Base-by-base conservation (phyloP, 2,797 vertebrate genomes). In the Erpetoichthys calabaricus region DNA sequence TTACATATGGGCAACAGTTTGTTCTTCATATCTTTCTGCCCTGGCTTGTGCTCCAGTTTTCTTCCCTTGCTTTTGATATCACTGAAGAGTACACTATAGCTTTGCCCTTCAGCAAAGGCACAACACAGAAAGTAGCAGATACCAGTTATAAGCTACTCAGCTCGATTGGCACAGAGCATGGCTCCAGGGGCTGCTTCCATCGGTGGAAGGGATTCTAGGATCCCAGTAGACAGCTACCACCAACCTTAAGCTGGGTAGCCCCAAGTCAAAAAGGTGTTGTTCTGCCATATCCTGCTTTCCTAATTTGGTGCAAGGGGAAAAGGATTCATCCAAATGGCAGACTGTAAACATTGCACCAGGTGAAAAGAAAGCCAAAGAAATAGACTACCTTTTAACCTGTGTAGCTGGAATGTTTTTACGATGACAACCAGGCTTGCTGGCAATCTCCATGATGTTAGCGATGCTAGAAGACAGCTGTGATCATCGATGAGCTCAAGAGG, bases 81-180 rank as follows among this genome's bases (percentile, higher is more conserved):
- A 8, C 42, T 63, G 51, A 46, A 63, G 47, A 63, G 55, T 51
- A 45, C 25, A 45, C 59, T 64, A 53, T 56, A 61, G 52, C 44
- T 10, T 50, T 47, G 57, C 44, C 53, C 8, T 5, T 25, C 43
- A 45, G 42, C 42, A 7, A 4, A 45, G 8, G n/a, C 44, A 55
- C 55, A 57, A 60, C 47, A 44, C 1, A 8, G 51, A 55, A 56
- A 44, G 56, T 5, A 57, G 49, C 42, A 58, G 56, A 53, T 60
- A 63, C 42, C 0, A 42, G 56, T 63, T 45, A 25, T 65, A 60
- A 63, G 57, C 50, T 53, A 5, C 44, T 8, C 9, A 4, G 56
- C 43, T 53, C 5, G 6, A 55, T 54, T 65, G 56, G 61, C n/a
- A 9, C 51, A 63, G 53, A 57, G 45, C 8, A 10, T 45, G 53